Evolutionary conservation across 2,888 invertebrate genomes (phyloP), one percentile per base, ranked within the genome.

Genomic region (Acleris sparsana): DNA sequence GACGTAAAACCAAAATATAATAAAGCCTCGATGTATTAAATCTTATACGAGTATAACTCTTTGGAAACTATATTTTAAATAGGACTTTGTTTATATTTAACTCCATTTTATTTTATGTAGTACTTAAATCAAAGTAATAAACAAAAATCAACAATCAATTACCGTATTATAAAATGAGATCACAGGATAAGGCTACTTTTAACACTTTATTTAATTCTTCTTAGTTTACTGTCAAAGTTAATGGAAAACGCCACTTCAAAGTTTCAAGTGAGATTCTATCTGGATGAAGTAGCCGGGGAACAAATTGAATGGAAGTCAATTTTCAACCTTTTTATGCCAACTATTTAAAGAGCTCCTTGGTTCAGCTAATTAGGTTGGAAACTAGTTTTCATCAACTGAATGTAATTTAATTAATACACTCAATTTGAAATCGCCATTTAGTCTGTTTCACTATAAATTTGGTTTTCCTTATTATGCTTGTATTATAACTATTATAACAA

Each of bases 161-260:
- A 33, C n/a, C n/a, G 33, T 29, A 53, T 6, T 43, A 43, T 43
- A 18, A 57, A 33, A 33, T 33, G 2, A 25, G 46, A n/a, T 22
- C 1, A 20, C 1, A 44, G 4, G 33, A 58, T 9, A 53, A 51
- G 16, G 49, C 39, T n/a, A 43, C 48, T 17, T 33, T 9, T 11
- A 58, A 55, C 39, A 49, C 33, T 53, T 63, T 68, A 46, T 56
- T 44, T 57, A 62, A 57, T 61, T 52, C 57, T 29, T 52, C 57
- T 53, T 66, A 52, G 56, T 57, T 18, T 66, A 67, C 59, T 58
- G 57, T 56, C 61, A 58, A 68, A 64, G 66, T 62, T 60, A 64
- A 68, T 64, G 67, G 52, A 65, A 63, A 61, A 68, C 61, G 61
- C 68, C 63, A 68, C 68, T 64, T 65, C 43, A 57, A 68, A 68